Conservation (phyloP, 2,113 vertebrate species). For the Muntiacus muntjak region DNA sequence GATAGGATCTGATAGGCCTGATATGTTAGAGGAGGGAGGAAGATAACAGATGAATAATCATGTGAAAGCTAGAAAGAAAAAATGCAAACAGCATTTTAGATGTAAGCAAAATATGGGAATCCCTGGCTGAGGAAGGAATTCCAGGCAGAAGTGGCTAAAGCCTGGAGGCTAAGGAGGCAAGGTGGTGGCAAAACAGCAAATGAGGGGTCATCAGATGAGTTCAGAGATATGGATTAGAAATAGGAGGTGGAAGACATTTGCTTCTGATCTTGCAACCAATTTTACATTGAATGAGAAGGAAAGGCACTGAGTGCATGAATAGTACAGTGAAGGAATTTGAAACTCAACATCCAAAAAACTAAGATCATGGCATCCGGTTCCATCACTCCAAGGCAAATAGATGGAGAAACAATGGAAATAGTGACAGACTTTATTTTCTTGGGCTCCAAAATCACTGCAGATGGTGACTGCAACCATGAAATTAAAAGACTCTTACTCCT, state of each 20-base stretch:
- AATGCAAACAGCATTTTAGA: too few species aligned
- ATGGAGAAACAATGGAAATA: neutral
- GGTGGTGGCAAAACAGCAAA: neutral
- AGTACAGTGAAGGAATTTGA: neutral
- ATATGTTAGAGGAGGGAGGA: too few species aligned
- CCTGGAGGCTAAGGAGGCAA: neutral
- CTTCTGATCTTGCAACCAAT: neutral
- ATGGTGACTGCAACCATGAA: neutral
- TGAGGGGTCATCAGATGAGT: accelerated
- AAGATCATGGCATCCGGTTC: neutral
- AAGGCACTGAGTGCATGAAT: too few species aligned
- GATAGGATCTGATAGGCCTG: neutral
- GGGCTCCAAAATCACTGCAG: neutral
- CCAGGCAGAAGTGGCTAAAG: too few species aligned
- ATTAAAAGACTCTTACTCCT: neutral
- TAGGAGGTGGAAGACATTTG: accelerated
- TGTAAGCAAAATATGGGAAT: neutral
- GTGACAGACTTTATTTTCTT: neutral
- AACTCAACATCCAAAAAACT: neutral
- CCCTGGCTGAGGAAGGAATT: accelerated
- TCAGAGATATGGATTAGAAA: neutral
- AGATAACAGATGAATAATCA: neutral
- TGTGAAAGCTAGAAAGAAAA: neutral
- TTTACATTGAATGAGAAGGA: neutral
- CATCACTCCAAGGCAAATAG: neutral